phyloP scores from a whole-genome alignment of 2,797 vertebrate genomes.

The Craterocephalus amniculus region DNA sequence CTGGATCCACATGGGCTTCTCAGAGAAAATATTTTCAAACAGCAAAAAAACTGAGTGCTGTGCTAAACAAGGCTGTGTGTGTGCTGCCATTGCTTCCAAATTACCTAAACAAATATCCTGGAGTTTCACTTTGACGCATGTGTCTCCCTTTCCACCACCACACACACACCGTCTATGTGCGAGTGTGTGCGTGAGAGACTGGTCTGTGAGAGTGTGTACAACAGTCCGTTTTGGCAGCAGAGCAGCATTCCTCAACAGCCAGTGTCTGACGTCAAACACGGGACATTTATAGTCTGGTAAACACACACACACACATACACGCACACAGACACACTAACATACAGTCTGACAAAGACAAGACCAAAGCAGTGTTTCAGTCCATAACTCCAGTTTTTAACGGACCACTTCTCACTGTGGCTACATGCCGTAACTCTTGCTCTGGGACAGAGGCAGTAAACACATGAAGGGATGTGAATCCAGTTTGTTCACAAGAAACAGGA shows the following conservation, averaged over 20 bases:
- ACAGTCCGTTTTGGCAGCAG: slow-evolving; percentile 67
- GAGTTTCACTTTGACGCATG: slow-evolving; percentile 74
- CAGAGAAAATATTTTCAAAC: slow-evolving; percentile 27
- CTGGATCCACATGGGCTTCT: not conserved
- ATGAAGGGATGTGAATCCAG: slow-evolving; percentile 29
- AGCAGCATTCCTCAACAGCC: slow-evolving; percentile 78
- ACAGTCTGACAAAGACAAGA: slow-evolving; percentile 55
- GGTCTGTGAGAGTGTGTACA: slow-evolving; percentile 60
- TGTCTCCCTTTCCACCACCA: slow-evolving; percentile 73
- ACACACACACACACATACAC: slow-evolving; percentile 60
- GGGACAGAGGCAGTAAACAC: slow-evolving; percentile 1
- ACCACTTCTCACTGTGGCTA: slow-evolving; percentile 5
- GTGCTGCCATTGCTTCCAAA: slow-evolving; percentile 60
- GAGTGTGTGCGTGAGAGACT: slow-evolving; percentile 45
- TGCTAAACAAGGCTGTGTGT: slow-evolving; percentile 37
- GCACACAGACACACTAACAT: slow-evolving; percentile 45
- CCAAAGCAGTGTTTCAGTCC: slow-evolving; percentile 48
- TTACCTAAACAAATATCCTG: slow-evolving; percentile 80
- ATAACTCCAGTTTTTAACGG: slow-evolving; percentile 36
- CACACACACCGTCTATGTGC: slow-evolving; percentile 63
- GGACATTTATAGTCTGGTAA: slow-evolving; percentile 81
- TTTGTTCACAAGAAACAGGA: slow-evolving; percentile 7
- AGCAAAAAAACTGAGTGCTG: slow-evolving; percentile 16
- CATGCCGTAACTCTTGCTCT: slow-evolving; percentile 13
- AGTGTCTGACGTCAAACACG: slow-evolving; percentile 78